A percentile compares a stretch with the other conserved stretches of the same genome.
Conservation (phyloP, 1,140 invertebrate genomes). For the roundworm (Caenorhabditis elegans) region DNA sequence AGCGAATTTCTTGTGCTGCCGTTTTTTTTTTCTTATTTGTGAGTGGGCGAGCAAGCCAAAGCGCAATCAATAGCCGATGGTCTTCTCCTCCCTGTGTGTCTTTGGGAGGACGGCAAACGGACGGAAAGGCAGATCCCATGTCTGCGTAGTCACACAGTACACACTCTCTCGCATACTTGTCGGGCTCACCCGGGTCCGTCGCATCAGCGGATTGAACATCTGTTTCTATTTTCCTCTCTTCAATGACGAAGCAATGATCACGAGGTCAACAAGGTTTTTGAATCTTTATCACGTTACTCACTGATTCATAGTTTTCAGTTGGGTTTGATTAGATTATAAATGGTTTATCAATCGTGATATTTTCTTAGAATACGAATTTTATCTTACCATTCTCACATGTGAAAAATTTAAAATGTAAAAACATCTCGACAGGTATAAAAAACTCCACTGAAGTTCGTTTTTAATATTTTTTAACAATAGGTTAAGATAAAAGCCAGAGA, state of each 20-base stretch:
- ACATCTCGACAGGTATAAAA: too few species aligned
- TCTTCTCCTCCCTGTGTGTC: constrained; percentile 29
- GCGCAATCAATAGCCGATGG: constrained; percentile 32
- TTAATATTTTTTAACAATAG: too few species aligned
- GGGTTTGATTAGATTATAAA: too few species aligned
- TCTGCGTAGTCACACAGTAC: neutral
- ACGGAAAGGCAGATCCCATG: neutral
- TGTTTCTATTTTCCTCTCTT: neutral
- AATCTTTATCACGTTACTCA: neutral
- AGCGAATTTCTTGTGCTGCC: too few species aligned
- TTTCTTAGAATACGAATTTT: too few species aligned
- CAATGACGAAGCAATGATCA: neutral
- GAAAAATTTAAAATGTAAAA: too few species aligned
- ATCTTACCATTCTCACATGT: too few species aligned
- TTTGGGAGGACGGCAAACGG: neutral
- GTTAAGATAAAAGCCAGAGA: too few species aligned
- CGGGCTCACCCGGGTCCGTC: neutral
- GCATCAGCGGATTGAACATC: neutral
- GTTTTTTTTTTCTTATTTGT: neutral
- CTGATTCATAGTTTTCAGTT: too few species aligned
- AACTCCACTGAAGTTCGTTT: too few species aligned
- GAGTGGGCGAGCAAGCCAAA: constrained; percentile 27
- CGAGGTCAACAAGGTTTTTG: neutral
- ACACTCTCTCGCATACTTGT: neutral
- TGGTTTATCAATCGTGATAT: too few species aligned